Conservation (phyloP, 2,888 invertebrate genomes). For the Pristionchus fissidentatus region DNA sequence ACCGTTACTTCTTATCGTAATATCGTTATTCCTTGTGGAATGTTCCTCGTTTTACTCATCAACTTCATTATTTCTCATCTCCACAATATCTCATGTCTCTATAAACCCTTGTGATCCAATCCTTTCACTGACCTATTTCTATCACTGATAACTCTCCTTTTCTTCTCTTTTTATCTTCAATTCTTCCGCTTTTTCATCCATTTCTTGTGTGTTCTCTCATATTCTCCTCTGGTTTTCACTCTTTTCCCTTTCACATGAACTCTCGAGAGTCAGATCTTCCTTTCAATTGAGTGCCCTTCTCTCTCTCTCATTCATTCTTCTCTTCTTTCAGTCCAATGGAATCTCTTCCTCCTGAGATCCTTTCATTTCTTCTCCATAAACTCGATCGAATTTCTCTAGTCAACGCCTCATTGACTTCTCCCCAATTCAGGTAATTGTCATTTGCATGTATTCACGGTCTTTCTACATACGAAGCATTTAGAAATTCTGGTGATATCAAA, state of each 20-base stretch:
- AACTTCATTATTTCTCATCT: not conserved
- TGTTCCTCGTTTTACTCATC: not conserved
- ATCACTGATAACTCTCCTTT: conserved; percentile 7
- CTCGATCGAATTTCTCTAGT: conserved; percentile 26
- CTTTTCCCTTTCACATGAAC: conserved; percentile 30
- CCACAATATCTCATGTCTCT: not conserved
- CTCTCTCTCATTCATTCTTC: not conserved
- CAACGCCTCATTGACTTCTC: conserved; percentile 5
- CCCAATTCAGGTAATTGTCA: conserved; percentile 30
- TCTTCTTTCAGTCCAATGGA: conserved; percentile 10
- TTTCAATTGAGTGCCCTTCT: not conserved
- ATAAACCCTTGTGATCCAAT: not conserved
- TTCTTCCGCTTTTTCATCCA: too few species aligned
- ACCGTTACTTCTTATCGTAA: not conserved
- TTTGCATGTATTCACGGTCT: too few species aligned
- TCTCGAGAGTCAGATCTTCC: conserved; percentile 3
- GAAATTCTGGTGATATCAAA: too few species aligned
- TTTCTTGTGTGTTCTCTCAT: conserved; percentile 29
- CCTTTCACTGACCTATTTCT: conserved; percentile 33
- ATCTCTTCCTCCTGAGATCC: not conserved
- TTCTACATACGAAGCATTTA: too few species aligned
- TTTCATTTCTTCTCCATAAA: conserved; percentile 4
- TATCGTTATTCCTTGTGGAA: too few species aligned
- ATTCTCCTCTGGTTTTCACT: not conserved
- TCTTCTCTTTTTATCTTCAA: not conserved